Conservation (phyloP, 2,797 vertebrate genomes). For the Gobio occitaniae region DNA sequence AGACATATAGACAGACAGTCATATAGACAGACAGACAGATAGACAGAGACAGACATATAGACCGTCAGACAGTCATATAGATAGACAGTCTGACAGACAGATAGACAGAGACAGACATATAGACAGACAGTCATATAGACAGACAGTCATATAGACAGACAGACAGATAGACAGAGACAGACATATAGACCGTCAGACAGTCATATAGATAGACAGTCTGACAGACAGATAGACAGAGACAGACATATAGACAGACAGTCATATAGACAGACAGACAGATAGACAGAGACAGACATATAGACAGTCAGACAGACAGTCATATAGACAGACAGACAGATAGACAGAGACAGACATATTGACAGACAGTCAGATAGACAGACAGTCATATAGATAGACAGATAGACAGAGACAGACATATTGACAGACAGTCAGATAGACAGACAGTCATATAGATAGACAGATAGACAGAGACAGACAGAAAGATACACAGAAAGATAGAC, state of each 20-base stretch:
- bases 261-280: fast-evolving
- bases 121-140: background rate
- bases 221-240: too few relatives aligned
- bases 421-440: fast-evolving
- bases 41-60: background rate
- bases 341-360: background rate
- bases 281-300: background rate
- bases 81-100: background rate
- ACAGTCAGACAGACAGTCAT: background rate
- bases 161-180: background rate
- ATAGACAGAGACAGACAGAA: too few relatives aligned
- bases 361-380: fast-evolving
- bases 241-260: too few relatives aligned
- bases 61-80: background rate
- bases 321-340: too few relatives aligned
- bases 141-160: background rate
- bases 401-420: fast-evolving
- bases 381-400: fast-evolving
- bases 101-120: background rate
- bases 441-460: fast-evolving
- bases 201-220: background rate
- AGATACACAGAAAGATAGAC: too few relatives aligned
- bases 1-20: background rate
- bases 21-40: background rate
- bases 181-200: background rate